A percentile compares a stretch with the other conserved stretches of the same genome.
phyloP scores from a whole-genome alignment of 2,888 invertebrate genomes.

The Proisotoma minuta region DNA sequence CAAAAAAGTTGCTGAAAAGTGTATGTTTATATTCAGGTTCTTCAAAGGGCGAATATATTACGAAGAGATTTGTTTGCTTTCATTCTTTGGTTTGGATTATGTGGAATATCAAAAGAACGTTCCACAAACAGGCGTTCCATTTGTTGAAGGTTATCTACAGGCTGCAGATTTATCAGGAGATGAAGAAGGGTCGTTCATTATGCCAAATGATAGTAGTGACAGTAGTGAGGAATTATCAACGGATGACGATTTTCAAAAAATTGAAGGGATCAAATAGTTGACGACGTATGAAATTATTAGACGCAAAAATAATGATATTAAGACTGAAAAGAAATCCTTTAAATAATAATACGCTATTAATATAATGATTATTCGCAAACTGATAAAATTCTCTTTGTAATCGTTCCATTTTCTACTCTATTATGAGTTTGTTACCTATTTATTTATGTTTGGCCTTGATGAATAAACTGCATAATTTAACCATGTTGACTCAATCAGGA shows the following conservation, averaged over 20 bases:
- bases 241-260: background rate
- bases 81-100: constrained; percentile 88
- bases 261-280: background rate
- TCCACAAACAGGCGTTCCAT: constrained; percentile 74
- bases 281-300: too few relatives aligned
- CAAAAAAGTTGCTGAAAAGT: too few relatives aligned
- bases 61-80: constrained; percentile 82
- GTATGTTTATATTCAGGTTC: constrained; percentile 60
- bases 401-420: too few relatives aligned
- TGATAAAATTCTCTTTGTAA: too few relatives aligned
- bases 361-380: too few relatives aligned
- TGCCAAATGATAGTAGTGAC: background rate
- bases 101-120: constrained; percentile 77
- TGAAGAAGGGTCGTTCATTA: background rate
- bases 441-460: too few relatives aligned
- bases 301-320: too few relatives aligned
- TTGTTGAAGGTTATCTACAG: constrained; percentile 65
- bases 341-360: too few relatives aligned
- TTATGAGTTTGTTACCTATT: too few relatives aligned
- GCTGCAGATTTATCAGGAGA: background rate
- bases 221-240: background rate
- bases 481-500: too few relatives aligned
- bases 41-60: constrained; percentile 79
- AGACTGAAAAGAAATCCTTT: too few relatives aligned
- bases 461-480: too few relatives aligned